phyloP scores from a whole-genome alignment of 2,797 vertebrate species.

The Sciurus vulgaris region DNA sequence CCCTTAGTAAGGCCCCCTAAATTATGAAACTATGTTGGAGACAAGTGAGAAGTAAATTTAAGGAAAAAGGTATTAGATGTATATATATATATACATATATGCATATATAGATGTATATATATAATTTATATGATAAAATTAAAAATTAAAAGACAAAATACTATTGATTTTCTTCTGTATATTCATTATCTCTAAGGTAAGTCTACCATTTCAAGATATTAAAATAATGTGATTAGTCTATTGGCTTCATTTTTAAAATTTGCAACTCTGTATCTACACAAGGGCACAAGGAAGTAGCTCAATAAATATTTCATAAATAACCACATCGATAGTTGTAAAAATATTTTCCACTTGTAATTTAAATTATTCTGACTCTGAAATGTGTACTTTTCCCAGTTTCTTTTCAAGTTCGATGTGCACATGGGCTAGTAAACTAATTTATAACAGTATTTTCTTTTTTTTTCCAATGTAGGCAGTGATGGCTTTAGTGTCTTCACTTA shows the following conservation, averaged over 20 bases:
- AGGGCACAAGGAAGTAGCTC: not conserved
- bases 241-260: not conserved
- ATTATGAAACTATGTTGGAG: not conserved
- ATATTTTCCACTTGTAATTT: not conserved
- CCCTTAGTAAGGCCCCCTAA: not conserved
- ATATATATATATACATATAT: not conserved
- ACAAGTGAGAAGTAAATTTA: not conserved
- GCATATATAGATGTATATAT: too few relatives aligned
- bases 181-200: constrained; percentile 6
- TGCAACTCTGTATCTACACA: not conserved
- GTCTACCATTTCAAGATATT: not conserved
- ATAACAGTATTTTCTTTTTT: not conserved
- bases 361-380: not conserved
- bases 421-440: not conserved
- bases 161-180: not conserved
- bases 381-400: not conserved
- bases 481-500: not conserved
- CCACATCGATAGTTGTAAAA: not conserved
- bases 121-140: too few relatives aligned
- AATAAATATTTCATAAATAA: not conserved
- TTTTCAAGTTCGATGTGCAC: not conserved
- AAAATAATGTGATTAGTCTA: not conserved
- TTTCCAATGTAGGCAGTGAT: not conserved
- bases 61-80: not conserved
- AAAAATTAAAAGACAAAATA: not conserved